Percentiles rank a stretch among this genome's conserved stretches.
phyloP scores from a whole-genome alignment of 2,797 vertebrate genomes.

The Calcarius lapponicus region DNA sequence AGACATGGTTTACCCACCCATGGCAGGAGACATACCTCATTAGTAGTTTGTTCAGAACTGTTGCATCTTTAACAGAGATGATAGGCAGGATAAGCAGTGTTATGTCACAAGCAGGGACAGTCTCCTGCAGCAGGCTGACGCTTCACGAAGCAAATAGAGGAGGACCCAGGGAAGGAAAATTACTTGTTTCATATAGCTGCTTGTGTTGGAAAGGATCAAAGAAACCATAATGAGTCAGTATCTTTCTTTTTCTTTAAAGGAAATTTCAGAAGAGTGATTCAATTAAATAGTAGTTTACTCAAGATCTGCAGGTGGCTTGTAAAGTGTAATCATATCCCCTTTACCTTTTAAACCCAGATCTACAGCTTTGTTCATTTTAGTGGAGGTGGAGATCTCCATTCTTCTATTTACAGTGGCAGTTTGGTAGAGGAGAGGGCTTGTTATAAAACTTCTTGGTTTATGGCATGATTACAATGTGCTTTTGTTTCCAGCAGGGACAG shows the following conservation, averaged over 20 bases:
- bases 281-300: slow-evolving; percentile 43
- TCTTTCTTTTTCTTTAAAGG: slow-evolving; percentile 29
- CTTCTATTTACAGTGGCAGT: background rate
- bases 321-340: slow-evolving; percentile 48
- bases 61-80: background rate
- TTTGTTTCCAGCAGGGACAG: slow-evolving; percentile 49
- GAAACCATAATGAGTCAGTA: slow-evolving; percentile 19
- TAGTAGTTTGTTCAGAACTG: background rate
- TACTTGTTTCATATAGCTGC: background rate
- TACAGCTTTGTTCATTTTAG: slow-evolving; percentile 31
- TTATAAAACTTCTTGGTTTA: background rate
- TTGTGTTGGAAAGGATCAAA: slow-evolving; percentile 42
- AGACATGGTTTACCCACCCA: background rate
- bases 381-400: background rate
- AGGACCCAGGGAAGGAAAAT: background rate
- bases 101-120: background rate
- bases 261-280: slow-evolving; percentile 42
- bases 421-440: background rate
- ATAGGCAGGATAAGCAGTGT: background rate
- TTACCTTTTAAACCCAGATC: slow-evolving; percentile 46
- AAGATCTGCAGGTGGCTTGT: slow-evolving; percentile 54
- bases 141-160: background rate
- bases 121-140: background rate
- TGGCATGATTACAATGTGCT: slow-evolving; percentile 1
- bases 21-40: background rate